phyloP scores from a whole-genome alignment of 2,888 invertebrate genomes.

The Harpalus rufipes region DNA sequence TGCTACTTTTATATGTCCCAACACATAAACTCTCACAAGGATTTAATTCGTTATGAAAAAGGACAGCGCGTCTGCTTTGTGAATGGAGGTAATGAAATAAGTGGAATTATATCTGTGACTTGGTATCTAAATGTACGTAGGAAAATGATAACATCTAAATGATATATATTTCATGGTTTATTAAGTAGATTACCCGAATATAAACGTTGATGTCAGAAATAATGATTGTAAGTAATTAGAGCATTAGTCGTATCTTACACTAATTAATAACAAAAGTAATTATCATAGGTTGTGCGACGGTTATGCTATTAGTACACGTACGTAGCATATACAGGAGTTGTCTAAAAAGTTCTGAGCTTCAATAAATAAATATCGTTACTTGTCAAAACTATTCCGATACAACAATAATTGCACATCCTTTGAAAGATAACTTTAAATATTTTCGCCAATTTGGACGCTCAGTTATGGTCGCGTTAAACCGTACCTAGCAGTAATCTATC shows the following conservation, averaged over 20 bases:
- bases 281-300: neutral
- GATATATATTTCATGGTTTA: slow-evolving; percentile 18
- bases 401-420: no score
- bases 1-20: neutral
- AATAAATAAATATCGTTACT: no score
- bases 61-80: neutral
- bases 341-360: no score
- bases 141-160: slow-evolving; percentile 24
- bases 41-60: neutral
- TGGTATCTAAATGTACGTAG: slow-evolving; percentile 2
- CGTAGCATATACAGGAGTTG: no score
- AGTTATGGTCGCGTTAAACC: no score
- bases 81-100: neutral
- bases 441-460: no score
- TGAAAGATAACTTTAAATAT: no score
- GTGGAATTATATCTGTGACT: neutral
- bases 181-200: slow-evolving; percentile 20
- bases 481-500: no score
- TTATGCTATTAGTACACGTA: no score
- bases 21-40: neutral
- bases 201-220: slow-evolving; percentile 22
- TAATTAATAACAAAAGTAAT: slow-evolving; percentile 35
- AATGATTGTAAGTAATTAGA: slow-evolving; percentile 37
- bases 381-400: no score
- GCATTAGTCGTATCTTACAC: neutral